These are phyloP conservation scores for Threskiornis aethiopicus DNA, from an alignment of 2,797 vertebrate species.

Conservation along the genomic window DNA sequence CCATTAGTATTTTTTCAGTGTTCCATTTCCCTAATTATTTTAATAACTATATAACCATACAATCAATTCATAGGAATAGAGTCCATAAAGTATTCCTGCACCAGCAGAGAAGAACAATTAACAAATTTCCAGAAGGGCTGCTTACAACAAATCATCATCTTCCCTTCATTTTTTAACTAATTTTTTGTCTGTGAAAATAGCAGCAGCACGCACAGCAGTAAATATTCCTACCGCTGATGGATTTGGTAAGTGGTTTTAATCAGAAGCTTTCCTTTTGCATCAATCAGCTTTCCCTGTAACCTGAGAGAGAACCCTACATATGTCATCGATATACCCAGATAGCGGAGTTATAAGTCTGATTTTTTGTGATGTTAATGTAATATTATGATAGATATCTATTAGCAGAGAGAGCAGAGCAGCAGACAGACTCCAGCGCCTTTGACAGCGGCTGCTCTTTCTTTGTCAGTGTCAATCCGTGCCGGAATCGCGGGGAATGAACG, in stretches of 20 bases:
- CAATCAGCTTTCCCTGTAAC: conserved; percentile 56
- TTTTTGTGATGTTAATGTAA: conserved; percentile 56
- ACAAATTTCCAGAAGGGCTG: neutral
- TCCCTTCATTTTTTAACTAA: neutral
- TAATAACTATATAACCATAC: neutral
- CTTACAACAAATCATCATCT: neutral
- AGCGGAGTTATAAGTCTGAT: conserved; percentile 54
- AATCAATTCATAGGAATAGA: neutral
- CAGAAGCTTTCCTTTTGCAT: conserved; percentile 54
- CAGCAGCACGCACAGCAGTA: neutral
- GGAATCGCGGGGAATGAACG: conserved; percentile 78
- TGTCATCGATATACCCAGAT: conserved; percentile 71
- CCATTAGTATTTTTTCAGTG: neutral
- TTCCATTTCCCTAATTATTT: neutral
- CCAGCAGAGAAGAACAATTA: neutral
- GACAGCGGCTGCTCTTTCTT: conserved; percentile 81
- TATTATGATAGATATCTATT: conserved; percentile 84
- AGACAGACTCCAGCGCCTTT: conserved; percentile 74
- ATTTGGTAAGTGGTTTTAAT: conserved; percentile 19
- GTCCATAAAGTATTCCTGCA: neutral
- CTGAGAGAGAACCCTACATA: conserved; percentile 13
- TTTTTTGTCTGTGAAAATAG: neutral
- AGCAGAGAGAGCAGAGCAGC: conserved; percentile 71
- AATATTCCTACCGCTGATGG: neutral
- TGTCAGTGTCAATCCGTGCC: conserved; percentile 82